phyloP scores from a whole-genome alignment of 2,797 vertebrate genomes.

The Gambelia wislizenii region DNA sequence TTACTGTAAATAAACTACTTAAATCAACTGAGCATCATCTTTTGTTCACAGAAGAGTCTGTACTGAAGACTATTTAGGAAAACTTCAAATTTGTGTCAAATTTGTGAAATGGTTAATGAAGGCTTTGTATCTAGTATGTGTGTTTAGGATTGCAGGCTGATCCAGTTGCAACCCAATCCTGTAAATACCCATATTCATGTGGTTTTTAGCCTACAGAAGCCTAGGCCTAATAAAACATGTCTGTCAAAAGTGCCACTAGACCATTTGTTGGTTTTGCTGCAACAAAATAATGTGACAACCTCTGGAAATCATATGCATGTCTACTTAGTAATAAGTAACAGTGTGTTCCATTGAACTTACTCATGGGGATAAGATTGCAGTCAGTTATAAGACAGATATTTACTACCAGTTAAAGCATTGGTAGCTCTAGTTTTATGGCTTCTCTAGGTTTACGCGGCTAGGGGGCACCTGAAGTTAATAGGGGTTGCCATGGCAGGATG shows the following conservation, averaged over 20 bases:
- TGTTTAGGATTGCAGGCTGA: background rate
- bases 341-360: background rate
- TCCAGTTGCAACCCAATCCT: background rate
- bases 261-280: background rate
- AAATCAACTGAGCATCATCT: slow-evolving; percentile 28
- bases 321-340: background rate
- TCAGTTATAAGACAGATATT: background rate
- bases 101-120: background rate
- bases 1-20: slow-evolving; percentile 5
- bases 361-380: background rate
- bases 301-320: background rate
- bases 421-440: background rate
- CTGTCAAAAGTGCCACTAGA: too few species aligned
- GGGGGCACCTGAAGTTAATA: background rate
- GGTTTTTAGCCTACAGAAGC: too few species aligned
- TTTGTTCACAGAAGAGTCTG: background rate
- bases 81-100: background rate
- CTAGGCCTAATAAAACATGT: too few species aligned
- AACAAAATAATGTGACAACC: background rate
- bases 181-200: too few species aligned
- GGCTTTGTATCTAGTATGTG: background rate
- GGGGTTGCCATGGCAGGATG: background rate
- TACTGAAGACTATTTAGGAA: background rate
- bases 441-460: too few species aligned
- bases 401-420: background rate